Percentiles rank a stretch among this genome's conserved stretches.
Conservation (phyloP, 2,797 vertebrate species). For the Myiotriccus ornatus region DNA sequence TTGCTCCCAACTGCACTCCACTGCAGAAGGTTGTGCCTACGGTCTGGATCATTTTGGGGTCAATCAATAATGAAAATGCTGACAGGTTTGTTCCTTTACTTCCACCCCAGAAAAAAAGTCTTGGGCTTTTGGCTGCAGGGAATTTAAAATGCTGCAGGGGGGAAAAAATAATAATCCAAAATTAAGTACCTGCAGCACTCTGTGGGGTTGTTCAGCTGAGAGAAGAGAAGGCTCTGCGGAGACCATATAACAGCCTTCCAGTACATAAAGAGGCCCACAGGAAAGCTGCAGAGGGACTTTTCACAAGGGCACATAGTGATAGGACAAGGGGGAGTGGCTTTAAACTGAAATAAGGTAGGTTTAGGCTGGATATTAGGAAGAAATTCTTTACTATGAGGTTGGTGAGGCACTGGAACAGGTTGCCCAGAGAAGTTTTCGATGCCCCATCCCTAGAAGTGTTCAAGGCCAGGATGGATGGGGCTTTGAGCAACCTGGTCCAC, state of each 20-base stretch:
- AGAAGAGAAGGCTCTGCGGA: not conserved
- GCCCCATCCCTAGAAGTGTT: not conserved
- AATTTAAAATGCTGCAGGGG: not conserved
- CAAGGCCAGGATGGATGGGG: not conserved
- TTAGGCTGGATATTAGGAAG: not conserved
- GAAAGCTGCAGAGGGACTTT: not conserved
- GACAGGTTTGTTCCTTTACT: not conserved
- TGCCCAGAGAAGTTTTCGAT: not conserved
- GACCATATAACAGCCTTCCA: not conserved
- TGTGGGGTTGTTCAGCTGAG: not conserved
- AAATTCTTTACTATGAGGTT: not conserved
- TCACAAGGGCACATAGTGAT: not conserved
- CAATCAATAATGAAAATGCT: not conserved
- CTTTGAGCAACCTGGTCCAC: not conserved
- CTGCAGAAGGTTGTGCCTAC: not conserved
- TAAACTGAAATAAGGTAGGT: not conserved
- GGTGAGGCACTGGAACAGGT: not conserved
- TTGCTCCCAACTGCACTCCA: rapidly evolving
- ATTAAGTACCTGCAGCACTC: not conserved
- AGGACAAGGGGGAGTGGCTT: not conserved
- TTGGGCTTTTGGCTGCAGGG: not conserved
- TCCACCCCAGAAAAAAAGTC: not conserved
- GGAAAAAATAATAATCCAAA: not conserved
- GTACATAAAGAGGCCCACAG: not conserved
- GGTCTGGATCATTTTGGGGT: not conserved